Conservation (phyloP, 1,140 invertebrate genomes). For the Amyelois transitella region DNA sequence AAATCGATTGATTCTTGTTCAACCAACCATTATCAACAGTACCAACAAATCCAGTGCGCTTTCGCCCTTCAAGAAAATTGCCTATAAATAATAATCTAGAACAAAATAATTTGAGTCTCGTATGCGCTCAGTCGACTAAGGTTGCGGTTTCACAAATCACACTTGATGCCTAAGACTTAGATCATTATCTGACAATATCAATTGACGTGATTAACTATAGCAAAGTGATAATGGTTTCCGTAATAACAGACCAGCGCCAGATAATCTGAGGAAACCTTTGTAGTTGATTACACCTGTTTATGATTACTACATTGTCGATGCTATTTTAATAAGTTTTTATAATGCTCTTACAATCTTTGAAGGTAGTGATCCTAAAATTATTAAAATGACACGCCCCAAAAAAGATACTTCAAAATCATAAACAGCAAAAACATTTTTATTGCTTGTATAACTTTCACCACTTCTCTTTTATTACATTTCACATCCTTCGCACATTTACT, state of each 20-base stretch:
- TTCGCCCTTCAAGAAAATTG: background rate
- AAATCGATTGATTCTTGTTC: too few relatives aligned
- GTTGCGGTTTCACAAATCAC: slow-evolving; percentile 40
- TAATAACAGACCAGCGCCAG: slow-evolving; percentile 17
- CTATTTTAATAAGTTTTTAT: too few relatives aligned
- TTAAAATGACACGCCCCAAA: too few relatives aligned
- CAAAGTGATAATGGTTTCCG: slow-evolving; percentile 51
- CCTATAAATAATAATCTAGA: background rate
- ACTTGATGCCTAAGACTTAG: slow-evolving; percentile 35
- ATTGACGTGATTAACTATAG: slow-evolving; percentile 49
- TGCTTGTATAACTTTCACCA: too few relatives aligned
- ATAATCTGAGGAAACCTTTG: slow-evolving; percentile 32
- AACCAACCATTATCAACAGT: background rate
- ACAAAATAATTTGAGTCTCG: slow-evolving; percentile 1
- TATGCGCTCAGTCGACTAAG: slow-evolving; percentile 19
- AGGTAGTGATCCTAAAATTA: too few relatives aligned
- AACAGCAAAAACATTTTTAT: too few relatives aligned
- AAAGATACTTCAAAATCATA: too few relatives aligned
- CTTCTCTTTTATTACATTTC: too few relatives aligned
- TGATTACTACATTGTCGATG: too few relatives aligned
- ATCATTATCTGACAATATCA: slow-evolving; percentile 50
- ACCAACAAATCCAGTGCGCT: background rate
- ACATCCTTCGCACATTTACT: too few relatives aligned
- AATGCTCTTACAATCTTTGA: too few relatives aligned
- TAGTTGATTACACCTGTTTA: slow-evolving; percentile 14